phyloP scores from a whole-genome alignment of 2,113 vertebrate species.

The Phyllostomus hastatus region DNA sequence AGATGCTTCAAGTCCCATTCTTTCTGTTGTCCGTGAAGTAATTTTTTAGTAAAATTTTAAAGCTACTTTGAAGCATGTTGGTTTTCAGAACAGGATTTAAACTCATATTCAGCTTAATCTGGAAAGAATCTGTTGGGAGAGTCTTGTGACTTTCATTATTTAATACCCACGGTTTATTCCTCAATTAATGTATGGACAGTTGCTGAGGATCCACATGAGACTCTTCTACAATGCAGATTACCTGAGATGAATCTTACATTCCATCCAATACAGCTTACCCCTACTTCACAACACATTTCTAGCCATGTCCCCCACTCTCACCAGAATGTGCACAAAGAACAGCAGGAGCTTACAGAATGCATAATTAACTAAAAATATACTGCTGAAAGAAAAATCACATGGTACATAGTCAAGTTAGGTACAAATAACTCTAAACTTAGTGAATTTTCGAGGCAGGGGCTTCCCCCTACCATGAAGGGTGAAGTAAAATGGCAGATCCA shows the following conservation, averaged over 20 bases:
- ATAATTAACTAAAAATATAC: background rate
- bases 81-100: constrained; percentile 11
- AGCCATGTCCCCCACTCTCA: background rate
- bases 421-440: background rate
- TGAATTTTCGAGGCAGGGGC: background rate
- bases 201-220: background rate
- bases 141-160: background rate
- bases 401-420: background rate
- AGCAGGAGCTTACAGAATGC: constrained; percentile 8
- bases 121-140: background rate
- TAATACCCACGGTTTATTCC: background rate
- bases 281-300: background rate
- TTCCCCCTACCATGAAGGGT: background rate
- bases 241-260: background rate
- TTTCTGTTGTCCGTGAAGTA: background rate
- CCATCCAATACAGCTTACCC: background rate
- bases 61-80: background rate
- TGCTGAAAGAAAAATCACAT: background rate
- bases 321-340: background rate
- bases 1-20: background rate
- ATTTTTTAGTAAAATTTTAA: background rate
- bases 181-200: background rate
- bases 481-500: background rate
- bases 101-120: background rate
- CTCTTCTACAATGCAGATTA: background rate